Conservation (phyloP, 2,113 vertebrate genomes). For the Lasiurus borealis region DNA sequence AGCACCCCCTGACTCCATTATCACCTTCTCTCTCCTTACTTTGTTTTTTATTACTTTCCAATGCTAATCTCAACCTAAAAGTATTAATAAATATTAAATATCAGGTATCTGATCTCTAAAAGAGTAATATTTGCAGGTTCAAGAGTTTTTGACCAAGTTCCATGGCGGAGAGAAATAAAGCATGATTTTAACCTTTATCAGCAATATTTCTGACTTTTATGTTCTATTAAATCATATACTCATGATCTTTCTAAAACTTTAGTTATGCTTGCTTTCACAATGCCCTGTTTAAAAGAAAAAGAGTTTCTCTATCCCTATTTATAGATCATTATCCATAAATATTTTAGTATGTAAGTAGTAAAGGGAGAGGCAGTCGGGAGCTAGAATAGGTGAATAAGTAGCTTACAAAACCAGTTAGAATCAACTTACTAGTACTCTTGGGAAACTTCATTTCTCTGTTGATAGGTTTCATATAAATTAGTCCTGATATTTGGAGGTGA, state of each 20-base stretch:
- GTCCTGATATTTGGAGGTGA: background rate
- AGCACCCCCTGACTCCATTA: background rate
- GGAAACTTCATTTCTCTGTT: background rate
- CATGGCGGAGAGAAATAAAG: background rate
- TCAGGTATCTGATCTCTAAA: background rate
- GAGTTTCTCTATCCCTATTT: background rate
- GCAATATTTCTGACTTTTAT: conserved; percentile 13
- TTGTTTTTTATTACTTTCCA: background rate
- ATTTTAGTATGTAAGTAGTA: background rate
- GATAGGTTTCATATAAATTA: background rate
- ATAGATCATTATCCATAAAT: background rate
- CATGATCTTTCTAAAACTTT: background rate
- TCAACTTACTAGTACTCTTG: background rate
- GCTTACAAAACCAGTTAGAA: background rate
- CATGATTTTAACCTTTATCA: conserved; percentile 6
- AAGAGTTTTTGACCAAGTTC: conserved; percentile 14
- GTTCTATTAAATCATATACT: background rate
- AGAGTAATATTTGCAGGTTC: background rate
- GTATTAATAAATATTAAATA: background rate
- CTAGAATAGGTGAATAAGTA: background rate
- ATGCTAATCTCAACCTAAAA: background rate
- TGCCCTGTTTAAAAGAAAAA: background rate
- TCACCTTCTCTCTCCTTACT: background rate
- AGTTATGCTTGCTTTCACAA: background rate
- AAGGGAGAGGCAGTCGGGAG: background rate